These are phyloP conservation scores for Porites rus DNA, from an alignment of 92 coral and sea anemone species.

Conservation along the genomic window DNA sequence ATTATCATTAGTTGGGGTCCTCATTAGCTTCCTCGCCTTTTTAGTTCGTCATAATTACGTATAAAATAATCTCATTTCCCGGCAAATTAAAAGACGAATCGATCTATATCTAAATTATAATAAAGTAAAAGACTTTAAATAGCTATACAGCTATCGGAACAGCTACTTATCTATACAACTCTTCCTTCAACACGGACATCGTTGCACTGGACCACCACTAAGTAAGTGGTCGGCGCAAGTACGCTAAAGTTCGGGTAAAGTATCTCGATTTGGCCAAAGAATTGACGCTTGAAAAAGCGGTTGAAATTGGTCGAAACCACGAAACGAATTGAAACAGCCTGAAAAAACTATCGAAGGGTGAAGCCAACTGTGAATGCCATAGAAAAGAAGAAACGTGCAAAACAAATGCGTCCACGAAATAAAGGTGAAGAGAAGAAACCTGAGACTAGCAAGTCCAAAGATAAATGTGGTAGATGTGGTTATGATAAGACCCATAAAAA, in stretches of 20 bases:
- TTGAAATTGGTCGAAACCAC: slow-evolving; percentile 5
- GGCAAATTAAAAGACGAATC: too few relatives aligned
- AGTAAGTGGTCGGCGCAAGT: neutral
- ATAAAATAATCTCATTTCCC: too few relatives aligned
- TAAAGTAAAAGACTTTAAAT: too few relatives aligned
- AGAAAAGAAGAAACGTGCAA: neutral
- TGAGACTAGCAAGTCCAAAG: neutral
- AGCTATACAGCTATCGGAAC: too few relatives aligned
- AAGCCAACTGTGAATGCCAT: neutral
- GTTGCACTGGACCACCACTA: too few relatives aligned
- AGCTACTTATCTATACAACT: too few relatives aligned
- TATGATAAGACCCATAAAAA: slow-evolving; percentile 31
- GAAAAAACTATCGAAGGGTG: slow-evolving; percentile 26
- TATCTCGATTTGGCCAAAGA: slow-evolving; percentile 8
- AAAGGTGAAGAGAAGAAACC: neutral
- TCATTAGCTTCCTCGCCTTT: too few relatives aligned
- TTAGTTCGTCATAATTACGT: too few relatives aligned
- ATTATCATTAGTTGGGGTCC: too few relatives aligned
- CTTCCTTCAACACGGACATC: too few relatives aligned
- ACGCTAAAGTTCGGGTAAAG: slow-evolving; percentile 7
- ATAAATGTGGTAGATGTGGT: slow-evolving; percentile 39
- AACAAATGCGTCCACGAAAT: neutral
- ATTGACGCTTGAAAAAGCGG: slow-evolving; percentile 11
- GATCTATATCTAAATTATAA: too few relatives aligned
- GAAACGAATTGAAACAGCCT: slow-evolving; percentile 20